Evolutionary conservation across 2,797 vertebrate genomes (phyloP).

Genomic region (Smutsia temminckii): DNA sequence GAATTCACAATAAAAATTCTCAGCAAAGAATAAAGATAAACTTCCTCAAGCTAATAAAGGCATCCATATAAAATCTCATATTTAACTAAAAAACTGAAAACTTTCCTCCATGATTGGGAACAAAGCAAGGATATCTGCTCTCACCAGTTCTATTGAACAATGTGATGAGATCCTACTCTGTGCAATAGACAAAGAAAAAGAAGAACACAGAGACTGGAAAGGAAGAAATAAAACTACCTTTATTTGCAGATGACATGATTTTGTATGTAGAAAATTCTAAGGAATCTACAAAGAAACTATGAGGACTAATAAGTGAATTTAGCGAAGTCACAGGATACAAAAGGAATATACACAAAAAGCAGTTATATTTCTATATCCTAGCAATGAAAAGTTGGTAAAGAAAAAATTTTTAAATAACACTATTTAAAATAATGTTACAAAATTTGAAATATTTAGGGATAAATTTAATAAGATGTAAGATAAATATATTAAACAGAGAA

Average conservation of each 20-base stretch:
- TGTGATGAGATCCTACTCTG: background rate
- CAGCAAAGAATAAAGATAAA: slow-evolving; percentile 9
- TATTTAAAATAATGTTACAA: background rate
- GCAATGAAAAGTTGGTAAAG: background rate
- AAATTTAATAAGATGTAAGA: background rate
- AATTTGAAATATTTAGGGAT: slow-evolving; percentile 10
- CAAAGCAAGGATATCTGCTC: background rate
- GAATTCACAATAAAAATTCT: background rate
- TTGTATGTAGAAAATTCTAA: background rate
- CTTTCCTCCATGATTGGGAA: background rate
- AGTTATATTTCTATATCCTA: background rate
- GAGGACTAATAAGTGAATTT: background rate
- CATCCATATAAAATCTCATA: background rate
- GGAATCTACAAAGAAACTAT: background rate
- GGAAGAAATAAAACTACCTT: background rate
- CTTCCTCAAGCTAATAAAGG: background rate
- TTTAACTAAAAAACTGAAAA: background rate
- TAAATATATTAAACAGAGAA: background rate
- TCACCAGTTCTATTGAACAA: background rate
- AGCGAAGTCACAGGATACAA: background rate
- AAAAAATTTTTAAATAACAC: background rate
- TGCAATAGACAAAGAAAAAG: background rate
- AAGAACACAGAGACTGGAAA: background rate
- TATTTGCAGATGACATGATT: background rate
- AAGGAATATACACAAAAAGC: background rate